Evolutionary conservation across 1,140 invertebrate genomes (phyloP), one percentile per base, ranked within the genome.

Genomic region (Metaphire vulgaris): DNA sequence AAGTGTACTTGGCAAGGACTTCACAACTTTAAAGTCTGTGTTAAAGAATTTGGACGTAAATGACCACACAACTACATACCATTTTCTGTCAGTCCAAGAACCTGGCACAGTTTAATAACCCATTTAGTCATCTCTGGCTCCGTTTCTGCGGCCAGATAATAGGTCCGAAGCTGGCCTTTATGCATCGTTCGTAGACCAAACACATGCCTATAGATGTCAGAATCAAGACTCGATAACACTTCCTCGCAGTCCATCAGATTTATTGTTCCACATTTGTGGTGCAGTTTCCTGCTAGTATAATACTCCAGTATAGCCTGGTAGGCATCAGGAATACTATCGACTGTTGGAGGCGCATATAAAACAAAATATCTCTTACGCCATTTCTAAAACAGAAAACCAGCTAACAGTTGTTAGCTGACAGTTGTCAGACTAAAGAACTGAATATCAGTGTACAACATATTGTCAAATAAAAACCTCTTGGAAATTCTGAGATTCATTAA

Each of bases 161-260:
- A 71, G 16, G 28, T 71, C 69, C 69, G 28, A 12, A 32, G 30
- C 33, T 32, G 31, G n/a, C 69, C 69, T 28, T 71, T 71, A 33
- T 71, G 69, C 28, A 32, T 71, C 33, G 69, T 71, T n/a, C 33
- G 69, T 12, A 71, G 69, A n/a, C 69, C 32, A 71, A 71, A 71
- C 26, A 71, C 32, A 33, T 71, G 31, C 33, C 33, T 71, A 33
- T 71, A 71, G 26, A 33, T 16, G 33, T 71, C 69, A 71, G 69
- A 71, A 28, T 71, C 69, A 31, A 71, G 69, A 71, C 33, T 71
- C 26, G 69, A 71, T n/a, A 71, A 33, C 1, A 71, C 69, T 71
- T 71, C 69, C 31, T 71, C 69, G 33, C 69, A 71, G 69, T 71
- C 69, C 33, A 32, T 33, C 33, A 71, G 32, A 21, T 71, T 71